phyloP scores from a whole-genome alignment of 2,797 vertebrate species.

The Cossypha niveicapilla region DNA sequence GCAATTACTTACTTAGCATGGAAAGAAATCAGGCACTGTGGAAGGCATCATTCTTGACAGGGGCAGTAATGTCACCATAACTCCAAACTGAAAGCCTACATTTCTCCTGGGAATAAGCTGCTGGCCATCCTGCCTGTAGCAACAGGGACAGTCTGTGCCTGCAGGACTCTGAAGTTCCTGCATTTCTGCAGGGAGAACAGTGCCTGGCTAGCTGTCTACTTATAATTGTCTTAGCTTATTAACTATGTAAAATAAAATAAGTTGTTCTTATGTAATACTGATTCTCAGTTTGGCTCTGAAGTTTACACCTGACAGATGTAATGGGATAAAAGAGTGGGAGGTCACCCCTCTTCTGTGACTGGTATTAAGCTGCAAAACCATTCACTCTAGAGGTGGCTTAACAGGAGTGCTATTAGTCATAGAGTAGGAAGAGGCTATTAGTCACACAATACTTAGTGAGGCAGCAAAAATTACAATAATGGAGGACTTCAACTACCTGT shows the following conservation, averaged over 20 bases:
- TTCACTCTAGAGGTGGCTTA: background rate
- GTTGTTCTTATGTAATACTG: background rate
- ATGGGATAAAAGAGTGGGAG: background rate
- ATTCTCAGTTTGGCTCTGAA: background rate
- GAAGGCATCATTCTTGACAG: background rate
- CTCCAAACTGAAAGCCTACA: background rate
- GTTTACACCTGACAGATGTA: background rate
- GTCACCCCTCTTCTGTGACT: background rate
- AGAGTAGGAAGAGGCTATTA: background rate
- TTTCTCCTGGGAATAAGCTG: background rate
- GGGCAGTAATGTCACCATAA: background rate
- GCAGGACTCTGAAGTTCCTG: background rate
- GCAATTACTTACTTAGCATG: background rate
- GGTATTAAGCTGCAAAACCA: background rate
- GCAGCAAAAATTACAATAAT: background rate
- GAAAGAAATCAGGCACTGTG: background rate
- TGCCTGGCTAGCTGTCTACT: background rate
- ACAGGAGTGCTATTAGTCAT: background rate
- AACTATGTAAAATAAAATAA: background rate
- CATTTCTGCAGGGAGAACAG: background rate
- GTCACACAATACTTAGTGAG: background rate
- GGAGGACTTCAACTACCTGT: background rate
- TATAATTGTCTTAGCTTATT: background rate
- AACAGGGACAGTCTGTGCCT: fast-evolving
- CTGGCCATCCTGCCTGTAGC: fast-evolving